Conservation (phyloP, 1,140 invertebrate species). For the Pogonognathellus flavescens region DNA sequence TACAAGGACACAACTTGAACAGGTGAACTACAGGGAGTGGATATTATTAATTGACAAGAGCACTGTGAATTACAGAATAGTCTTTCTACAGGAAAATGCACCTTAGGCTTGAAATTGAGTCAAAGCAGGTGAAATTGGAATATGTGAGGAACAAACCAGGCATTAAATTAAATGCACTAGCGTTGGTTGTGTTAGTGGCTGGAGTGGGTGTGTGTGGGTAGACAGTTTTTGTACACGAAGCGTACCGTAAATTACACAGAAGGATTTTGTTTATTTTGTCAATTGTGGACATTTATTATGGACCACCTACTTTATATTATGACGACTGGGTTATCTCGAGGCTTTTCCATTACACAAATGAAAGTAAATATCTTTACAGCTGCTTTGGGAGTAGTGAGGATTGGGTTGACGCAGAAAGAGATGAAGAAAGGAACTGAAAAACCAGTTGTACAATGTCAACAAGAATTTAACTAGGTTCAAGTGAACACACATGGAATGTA, state of each 20-base stretch:
- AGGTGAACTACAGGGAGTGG: too few species aligned
- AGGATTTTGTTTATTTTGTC: background rate
- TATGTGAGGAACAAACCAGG: too few species aligned
- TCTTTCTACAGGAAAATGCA: too few species aligned
- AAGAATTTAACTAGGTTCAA: slow-evolving; percentile 11
- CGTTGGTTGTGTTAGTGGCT: too few species aligned
- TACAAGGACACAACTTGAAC: too few species aligned
- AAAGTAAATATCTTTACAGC: slow-evolving; percentile 20
- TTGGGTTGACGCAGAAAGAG: slow-evolving; percentile 9
- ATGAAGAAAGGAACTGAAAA: background rate
- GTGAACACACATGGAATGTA: slow-evolving; percentile 5
- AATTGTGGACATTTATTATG: too few species aligned
- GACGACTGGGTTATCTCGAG: slow-evolving; percentile 3
- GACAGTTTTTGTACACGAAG: background rate
- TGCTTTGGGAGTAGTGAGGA: slow-evolving; percentile 2
- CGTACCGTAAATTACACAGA: background rate
- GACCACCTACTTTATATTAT: background rate
- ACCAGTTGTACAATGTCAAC: slow-evolving; percentile 33
- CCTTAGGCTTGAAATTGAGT: too few species aligned
- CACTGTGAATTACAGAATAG: too few species aligned
- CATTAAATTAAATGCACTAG: too few species aligned
- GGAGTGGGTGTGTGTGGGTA: background rate
- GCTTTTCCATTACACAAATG: slow-evolving; percentile 32
- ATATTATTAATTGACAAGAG: too few species aligned
- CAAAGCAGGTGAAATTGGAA: too few species aligned